These are phyloP conservation scores for Himalopsyche kuldschensis DNA, from an alignment of 2,888 invertebrate genomes.

Conservation along the genomic window DNA sequence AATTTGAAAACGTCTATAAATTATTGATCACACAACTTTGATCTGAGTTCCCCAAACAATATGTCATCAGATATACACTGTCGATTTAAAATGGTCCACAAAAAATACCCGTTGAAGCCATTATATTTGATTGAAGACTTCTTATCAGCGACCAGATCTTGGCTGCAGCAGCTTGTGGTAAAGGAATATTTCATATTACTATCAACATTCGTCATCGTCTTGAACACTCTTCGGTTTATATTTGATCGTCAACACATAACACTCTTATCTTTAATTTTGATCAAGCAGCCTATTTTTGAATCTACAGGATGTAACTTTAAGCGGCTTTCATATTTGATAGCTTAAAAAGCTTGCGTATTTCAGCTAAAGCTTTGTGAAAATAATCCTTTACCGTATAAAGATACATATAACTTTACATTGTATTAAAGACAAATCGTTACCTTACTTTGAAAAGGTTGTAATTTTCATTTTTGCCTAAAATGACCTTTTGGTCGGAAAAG, in stretches of 20 bases:
- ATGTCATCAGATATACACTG: neutral
- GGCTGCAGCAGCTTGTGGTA: neutral
- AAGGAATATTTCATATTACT: neutral
- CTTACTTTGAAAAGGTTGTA: too few species aligned
- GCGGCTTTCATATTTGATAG: neutral
- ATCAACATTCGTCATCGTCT: neutral
- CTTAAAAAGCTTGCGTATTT: too few species aligned
- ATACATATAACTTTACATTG: too few species aligned
- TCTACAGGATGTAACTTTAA: neutral
- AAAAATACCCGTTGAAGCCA: neutral
- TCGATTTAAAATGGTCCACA: slow-evolving; percentile 2
- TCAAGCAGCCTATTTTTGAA: neutral
- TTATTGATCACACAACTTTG: neutral
- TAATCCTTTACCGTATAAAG: too few species aligned
- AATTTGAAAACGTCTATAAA: too few species aligned
- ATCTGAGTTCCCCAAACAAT: neutral
- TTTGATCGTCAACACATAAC: neutral
- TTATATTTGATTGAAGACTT: neutral
- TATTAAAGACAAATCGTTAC: too few species aligned
- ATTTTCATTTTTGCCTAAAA: too few species aligned
- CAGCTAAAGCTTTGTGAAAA: too few species aligned
- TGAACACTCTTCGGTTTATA: neutral
- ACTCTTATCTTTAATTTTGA: neutral
- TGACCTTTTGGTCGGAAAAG: too few species aligned
- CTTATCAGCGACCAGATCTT: neutral